A percentile compares a stretch with the other conserved stretches of the same genome.
phyloP scores from a whole-genome alignment of 2,113 vertebrate species.

The Atlantisia rogersi region DNA sequence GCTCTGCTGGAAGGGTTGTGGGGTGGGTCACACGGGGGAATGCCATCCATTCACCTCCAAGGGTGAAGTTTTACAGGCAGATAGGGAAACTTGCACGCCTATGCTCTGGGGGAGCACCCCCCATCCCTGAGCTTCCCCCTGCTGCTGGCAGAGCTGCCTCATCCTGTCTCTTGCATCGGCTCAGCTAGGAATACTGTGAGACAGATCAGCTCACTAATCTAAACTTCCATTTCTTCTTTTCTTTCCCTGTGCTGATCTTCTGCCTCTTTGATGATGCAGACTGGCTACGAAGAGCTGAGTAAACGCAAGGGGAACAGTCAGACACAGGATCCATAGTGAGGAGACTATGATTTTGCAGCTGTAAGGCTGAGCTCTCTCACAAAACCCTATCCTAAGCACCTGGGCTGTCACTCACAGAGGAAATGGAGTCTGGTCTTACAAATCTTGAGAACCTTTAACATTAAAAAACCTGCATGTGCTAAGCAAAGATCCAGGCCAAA shows the following conservation, averaged over 20 bases:
- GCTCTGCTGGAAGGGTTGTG: neutral
- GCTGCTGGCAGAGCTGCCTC: neutral
- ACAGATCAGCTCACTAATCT: neutral
- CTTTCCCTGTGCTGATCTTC: neutral
- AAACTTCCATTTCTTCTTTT: neutral
- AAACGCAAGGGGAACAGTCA: neutral
- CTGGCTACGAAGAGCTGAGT: neutral
- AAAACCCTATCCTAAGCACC: neutral
- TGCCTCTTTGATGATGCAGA: neutral
- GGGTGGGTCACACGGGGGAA: neutral
- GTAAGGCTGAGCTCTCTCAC: neutral
- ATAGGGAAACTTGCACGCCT: neutral
- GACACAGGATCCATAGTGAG: neutral
- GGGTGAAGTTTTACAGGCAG: neutral
- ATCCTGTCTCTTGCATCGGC: fast-evolving
- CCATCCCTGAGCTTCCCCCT: fast-evolving
- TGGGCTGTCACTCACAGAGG: neutral
- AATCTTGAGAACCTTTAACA: neutral
- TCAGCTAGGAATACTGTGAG: neutral
- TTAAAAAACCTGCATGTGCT: neutral
- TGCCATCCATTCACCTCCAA: neutral
- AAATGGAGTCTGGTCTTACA: neutral
- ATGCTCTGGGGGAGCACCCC: neutral
- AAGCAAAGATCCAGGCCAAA: neutral
- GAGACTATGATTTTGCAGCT: neutral